Evolutionary conservation across 2,113 vertebrate species (phyloP), one percentile per base, ranked within the genome.

Genomic region (Cheilinus undulatus): DNA sequence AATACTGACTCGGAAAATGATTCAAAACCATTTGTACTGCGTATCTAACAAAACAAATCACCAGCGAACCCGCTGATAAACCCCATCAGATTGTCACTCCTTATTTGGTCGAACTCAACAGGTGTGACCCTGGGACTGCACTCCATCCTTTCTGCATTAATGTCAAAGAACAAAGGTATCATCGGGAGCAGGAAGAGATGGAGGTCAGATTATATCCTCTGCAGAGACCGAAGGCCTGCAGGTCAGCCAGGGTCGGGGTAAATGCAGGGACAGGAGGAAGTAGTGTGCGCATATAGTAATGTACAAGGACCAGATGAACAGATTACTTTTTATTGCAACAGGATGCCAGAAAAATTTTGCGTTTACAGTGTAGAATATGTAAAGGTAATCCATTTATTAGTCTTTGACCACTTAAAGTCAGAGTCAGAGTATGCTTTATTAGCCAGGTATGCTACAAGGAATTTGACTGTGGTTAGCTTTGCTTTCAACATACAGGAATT

Each of bases 141-240:
- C 60, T 15, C 20, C 45, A 63, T 53, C 52, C 43, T 52, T 78
- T 91, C 86, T 90, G 85, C 86, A 86, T 86, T 83, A 60, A 88
- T 80, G 89, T 84, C 82, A 90, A 83, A 92, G 89, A 92, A 92
- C 89, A 91, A 92, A 93, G 83, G 81, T 76, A 69, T 88, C 66
- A 81, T 72, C 60, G 70, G 84, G 70, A 75, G 64, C 53, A 78
- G 90, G 81, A 90, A 90, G 84, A 88, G 89, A 91, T 89, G 80
- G 70, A 60, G 75, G 85, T 85, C 81, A 66, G 89, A 88, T 90
- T 86, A 85, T 69, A 67, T 75, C 67, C 70, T 43, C 51, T 17
- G 43, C 48, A 66, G 60, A 72, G 72, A 53, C 58, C n/a, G 24
- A 32, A 11, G 63, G 30, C 64, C 43, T 46, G 48, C 32, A 53